phyloP scores from a whole-genome alignment of 2,113 vertebrate species.

The Delphinapterus leucas region DNA sequence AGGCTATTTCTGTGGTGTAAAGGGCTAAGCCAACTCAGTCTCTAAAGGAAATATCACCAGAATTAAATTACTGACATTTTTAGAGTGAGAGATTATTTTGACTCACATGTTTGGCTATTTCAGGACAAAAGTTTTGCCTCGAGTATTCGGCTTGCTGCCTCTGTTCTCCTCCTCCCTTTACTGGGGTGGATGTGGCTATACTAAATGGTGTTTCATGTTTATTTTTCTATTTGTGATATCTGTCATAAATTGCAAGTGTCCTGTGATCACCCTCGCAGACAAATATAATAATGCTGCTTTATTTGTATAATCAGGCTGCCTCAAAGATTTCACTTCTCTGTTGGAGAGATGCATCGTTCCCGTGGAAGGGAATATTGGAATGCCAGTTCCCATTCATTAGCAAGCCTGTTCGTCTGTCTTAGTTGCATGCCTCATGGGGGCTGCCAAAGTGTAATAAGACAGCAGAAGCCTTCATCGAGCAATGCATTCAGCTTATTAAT shows the following conservation, averaged over 20 bases:
- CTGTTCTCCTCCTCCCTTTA: neutral
- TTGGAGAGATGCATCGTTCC: conserved; percentile 35
- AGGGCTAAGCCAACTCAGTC: neutral
- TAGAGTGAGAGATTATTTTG: conserved; percentile 42
- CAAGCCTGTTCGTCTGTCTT: conserved; percentile 52
- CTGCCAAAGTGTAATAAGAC: conserved; percentile 24
- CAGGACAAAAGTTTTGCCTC: conserved; percentile 26
- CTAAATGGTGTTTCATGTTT: conserved; percentile 55
- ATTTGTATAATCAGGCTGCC: conserved; percentile 66
- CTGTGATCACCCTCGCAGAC: conserved; percentile 55
- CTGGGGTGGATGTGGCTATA: neutral
- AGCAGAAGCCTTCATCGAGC: neutral
- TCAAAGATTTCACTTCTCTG: conserved; percentile 64
- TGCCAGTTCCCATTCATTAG: conserved; percentile 42
- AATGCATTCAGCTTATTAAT: conserved; percentile 35
- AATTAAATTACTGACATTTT: conserved; percentile 55
- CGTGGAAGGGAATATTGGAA: neutral
- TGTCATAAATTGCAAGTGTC: conserved; percentile 60
- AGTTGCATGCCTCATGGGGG: neutral
- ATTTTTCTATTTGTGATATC: conserved; percentile 48
- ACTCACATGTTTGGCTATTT: conserved; percentile 4
- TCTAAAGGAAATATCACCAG: neutral
- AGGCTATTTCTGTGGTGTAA: neutral
- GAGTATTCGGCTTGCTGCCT: neutral
- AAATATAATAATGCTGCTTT: conserved; percentile 64